These are phyloP conservation scores for Rallus limicola DNA, from an alignment of 2,113 vertebrate genomes.

Conservation along the genomic window DNA sequence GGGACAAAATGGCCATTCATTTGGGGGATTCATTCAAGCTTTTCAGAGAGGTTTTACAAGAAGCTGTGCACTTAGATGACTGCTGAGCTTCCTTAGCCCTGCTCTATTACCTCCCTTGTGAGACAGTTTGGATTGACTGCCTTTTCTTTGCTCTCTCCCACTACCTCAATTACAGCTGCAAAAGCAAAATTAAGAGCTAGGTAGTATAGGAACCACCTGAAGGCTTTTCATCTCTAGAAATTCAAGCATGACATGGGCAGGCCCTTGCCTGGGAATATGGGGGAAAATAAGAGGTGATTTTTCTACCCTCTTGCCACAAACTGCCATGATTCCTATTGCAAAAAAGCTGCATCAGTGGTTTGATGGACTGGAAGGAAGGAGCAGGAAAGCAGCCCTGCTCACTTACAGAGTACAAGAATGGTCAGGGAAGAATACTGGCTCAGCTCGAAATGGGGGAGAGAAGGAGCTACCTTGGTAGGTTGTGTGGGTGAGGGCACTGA, in stretches of 20 bases:
- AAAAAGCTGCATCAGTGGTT: neutral
- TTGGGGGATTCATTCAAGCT: constrained; percentile 59
- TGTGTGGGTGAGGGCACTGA: neutral
- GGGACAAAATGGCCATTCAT: constrained; percentile 58
- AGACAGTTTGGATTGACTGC: constrained; percentile 25
- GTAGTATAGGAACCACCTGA: neutral
- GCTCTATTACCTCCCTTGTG: constrained; percentile 39
- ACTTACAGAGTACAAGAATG: neutral
- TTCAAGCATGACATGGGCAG: neutral
- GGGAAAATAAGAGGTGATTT: neutral
- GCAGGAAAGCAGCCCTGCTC: neutral
- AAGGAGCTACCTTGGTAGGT: neutral
- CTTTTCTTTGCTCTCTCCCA: constrained; percentile 19
- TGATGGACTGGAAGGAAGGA: neutral
- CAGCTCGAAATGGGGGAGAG: neutral
- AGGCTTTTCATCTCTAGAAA: constrained; percentile 6
- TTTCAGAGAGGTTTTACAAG: constrained; percentile 66
- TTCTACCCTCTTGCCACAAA: neutral
- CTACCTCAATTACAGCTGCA: neutral
- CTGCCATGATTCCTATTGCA: neutral
- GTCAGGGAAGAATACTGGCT: neutral
- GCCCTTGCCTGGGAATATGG: neutral
- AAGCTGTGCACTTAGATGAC: constrained; percentile 57
- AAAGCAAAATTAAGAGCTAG: constrained; percentile 21
- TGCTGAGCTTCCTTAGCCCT: constrained; percentile 62